These are phyloP conservation scores for Phainopepla nitens DNA, from an alignment of 2,113 vertebrate species.

Conservation along the genomic window DNA sequence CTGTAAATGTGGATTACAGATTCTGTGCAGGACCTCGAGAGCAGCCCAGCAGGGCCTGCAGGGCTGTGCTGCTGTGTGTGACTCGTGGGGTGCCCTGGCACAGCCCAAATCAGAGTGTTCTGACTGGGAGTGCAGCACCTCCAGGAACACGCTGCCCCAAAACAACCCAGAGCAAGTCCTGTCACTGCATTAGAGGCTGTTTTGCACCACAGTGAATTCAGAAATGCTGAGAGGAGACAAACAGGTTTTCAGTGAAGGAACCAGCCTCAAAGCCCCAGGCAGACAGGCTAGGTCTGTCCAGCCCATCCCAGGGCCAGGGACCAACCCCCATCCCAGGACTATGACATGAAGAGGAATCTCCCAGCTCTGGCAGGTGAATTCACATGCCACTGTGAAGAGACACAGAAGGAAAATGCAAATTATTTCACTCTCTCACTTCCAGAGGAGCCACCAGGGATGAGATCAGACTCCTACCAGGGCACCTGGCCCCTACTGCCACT, in stretches of 20 bases:
- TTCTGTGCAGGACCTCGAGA: not conserved
- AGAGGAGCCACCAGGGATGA: not conserved
- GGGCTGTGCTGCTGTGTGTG: not conserved
- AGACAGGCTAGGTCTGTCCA: not conserved
- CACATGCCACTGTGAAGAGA: not conserved
- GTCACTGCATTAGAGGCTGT: not conserved
- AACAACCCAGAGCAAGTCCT: not conserved
- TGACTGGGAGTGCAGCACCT: not conserved
- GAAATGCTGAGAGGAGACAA: not conserved
- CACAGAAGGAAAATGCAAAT: not conserved
- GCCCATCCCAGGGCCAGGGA: not conserved
- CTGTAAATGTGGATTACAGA: not conserved
- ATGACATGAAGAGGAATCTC: not conserved
- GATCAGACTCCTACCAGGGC: not conserved
- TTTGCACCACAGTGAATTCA: not conserved
- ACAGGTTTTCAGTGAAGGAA: not conserved
- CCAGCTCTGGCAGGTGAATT: not conserved
- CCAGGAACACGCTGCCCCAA: not conserved
- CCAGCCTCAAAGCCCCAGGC: not conserved
- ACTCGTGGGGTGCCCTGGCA: not conserved
- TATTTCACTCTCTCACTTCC: not conserved
- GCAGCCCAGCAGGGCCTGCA: not conserved
- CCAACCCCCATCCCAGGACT: accelerated
- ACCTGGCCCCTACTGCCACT: accelerated
- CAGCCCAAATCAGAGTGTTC: accelerated